Base-by-base conservation (phyloP, 2,113 vertebrate genomes). In the Lycocorax pyrrhopterus region DNA sequence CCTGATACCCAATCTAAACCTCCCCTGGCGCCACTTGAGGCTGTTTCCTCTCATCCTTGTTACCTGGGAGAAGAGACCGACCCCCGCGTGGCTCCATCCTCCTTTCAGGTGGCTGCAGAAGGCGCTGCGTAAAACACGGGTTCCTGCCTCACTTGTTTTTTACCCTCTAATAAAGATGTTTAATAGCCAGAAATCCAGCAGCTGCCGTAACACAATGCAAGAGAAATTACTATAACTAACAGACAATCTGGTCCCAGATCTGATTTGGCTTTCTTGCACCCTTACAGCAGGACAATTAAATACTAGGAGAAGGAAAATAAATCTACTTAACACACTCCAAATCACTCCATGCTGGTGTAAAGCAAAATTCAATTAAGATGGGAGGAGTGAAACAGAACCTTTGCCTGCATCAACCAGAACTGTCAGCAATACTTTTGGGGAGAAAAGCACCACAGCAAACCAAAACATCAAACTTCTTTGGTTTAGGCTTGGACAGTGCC, bases 91-190 rank as follows among this genome's bases (percentile, higher is more conserved):
- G 23, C 46, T 60, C 39, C 62, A 46, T 2, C 4, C 7, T 62
- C n/a, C 55, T 22, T 26, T 41, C 71, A 41, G 71, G 22, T 27
- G 27, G 46, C 47, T 83, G 46, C 6, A 27, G n/a, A 60, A 53
- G 47, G 46, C 0, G 0, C 32, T 35, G 0, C 13, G 14, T 9
- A 47, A 69, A 68, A n/a, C 27, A 35, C 2, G 15, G 41, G 43
- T 73, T 72, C 29, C 75, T 76, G 62, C 32, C 46, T 82, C 59
- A 17, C 3, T 0, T 32, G 4, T 47, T 84, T 74, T 89, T 16
- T 55, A 33, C 35, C 71, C 43, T 20, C 14, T 12, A 58, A 66
- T 69, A 64, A 91, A 88, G 41, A 43, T 43, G 32, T 32, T 18
- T 43, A 55, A 90, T 19, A 58, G 39, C 6, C 82, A 93, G 78